Base-by-base conservation (phyloP, 2,888 invertebrate genomes). In the Diplazon laetatorius region DNA sequence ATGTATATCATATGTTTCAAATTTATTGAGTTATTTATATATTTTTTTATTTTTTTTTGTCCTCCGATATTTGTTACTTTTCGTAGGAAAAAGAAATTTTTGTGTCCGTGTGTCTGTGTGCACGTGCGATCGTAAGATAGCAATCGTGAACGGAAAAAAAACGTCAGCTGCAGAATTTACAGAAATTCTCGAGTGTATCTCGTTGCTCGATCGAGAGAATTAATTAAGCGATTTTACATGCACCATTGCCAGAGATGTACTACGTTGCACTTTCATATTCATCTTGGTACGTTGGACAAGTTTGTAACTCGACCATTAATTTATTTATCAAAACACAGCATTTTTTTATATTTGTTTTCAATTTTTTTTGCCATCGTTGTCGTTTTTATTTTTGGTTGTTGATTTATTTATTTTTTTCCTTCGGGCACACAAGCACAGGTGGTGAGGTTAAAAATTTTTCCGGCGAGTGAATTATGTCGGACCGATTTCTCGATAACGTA, bases 161-260 rank as follows among this genome's bases (percentile, higher is more conserved):
- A 76, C 44, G 35, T n/a, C n/a, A 60, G 37, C 37, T 22, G 48
- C 46, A 52, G 37, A 68, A 68, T 68, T 68, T 62, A 37, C 57
- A 10, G 48, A 25, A 68, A 62, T 50, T 63, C 46, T 6, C 12
- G 9, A 39, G 12, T n/a, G 0, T 35, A 66, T 66, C 78, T 48
- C 14, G 42, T 46, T n/a, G 35, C 52, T 42, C 66, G 57, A 77
- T 72, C 77, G 30, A 44, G n/a, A 68, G 72, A 18, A 72, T 72
- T 77, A 77, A 77, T 77, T 72, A 57, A 77, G 68, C 72, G 68
- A 69, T 77, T 57, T 69, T 46, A 63, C 62, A 25, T 30, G 14
- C 25, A 37, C 8, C 10, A 14, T 30, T 25, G 8, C n/a, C n/a
- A 25, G 30, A 42, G 30, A 16, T 39, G 16, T n/a, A 66, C 30